Percentiles rank a stretch among this genome's conserved stretches.
Conservation (phyloP, 2,113 vertebrate genomes). For the Gobio gobio region DNA sequence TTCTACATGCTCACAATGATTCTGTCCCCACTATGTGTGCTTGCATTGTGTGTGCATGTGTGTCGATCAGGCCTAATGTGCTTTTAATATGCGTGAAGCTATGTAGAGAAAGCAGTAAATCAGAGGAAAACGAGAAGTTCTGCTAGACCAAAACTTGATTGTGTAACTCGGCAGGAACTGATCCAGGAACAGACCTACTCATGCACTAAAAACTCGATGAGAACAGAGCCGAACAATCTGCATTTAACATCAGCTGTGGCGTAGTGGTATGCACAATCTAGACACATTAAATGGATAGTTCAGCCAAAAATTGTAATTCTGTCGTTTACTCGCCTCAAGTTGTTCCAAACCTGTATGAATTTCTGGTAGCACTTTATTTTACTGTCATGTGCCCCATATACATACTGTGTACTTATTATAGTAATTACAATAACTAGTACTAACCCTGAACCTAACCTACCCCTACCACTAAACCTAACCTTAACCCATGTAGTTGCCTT, state of each 20-base stretch:
- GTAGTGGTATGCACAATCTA: not conserved
- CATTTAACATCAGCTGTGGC: not conserved
- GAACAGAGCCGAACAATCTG: not conserved
- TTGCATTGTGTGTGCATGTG: not conserved
- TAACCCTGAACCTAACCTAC: no score
- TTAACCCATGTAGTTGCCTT: no score
- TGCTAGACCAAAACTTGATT: not conserved
- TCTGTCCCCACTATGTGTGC: not conserved
- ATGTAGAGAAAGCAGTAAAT: not conserved
- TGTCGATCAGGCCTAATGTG: not conserved
- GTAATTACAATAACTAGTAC: no score
- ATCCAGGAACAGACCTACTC: slow-evolving; percentile 12
- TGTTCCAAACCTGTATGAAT: no score
- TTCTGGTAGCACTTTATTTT: no score
- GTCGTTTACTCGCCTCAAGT: no score
- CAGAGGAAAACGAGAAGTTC: not conserved
- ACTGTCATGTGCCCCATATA: no score
- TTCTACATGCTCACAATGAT: not conserved
- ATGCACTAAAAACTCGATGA: not conserved
- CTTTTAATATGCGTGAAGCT: not conserved
- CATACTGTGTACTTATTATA: no score
- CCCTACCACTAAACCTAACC: no score
- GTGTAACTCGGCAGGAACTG: not conserved
- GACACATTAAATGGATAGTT: not conserved
- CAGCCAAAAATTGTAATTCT: no score